Percentiles rank a stretch among this genome's conserved stretches.
Conservation (phyloP, 2,888 invertebrate genomes). For the Cheilosia vulpina region DNA sequence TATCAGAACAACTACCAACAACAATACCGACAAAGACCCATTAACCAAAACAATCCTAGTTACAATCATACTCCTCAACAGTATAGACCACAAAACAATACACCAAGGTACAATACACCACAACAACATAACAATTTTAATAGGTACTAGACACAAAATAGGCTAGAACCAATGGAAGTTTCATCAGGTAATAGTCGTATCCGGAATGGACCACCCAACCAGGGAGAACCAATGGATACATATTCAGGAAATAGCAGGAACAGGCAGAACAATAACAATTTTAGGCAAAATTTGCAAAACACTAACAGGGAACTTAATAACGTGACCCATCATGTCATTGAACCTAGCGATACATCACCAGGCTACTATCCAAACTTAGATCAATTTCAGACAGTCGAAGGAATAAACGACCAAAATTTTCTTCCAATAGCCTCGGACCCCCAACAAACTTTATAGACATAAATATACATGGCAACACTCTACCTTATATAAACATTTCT, state of each 20-base stretch:
- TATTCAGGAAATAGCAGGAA: constrained; percentile 26
- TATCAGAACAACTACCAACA: constrained; percentile 1
- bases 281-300: no score
- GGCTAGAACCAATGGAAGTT: constrained; percentile 15
- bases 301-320: constrained; percentile 18
- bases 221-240: constrained; percentile 38
- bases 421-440: constrained; percentile 32
- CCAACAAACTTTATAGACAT: constrained; percentile 36
- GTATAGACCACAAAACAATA: constrained; percentile 1
- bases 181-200: not conserved
- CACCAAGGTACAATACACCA: not conserved
- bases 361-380: constrained; percentile 17
- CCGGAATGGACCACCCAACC: constrained; percentile 6
- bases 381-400: constrained; percentile 15
- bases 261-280: constrained; percentile 11
- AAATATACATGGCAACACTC: constrained; percentile 34
- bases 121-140: constrained; percentile 9
- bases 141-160: no score
- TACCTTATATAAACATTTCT: constrained; percentile 50
- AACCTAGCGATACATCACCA: constrained; percentile 8
- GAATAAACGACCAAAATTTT: constrained; percentile 11
- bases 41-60: constrained; percentile 2
- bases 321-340: not conserved
- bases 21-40: not conserved
- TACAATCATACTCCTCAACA: not conserved